Percentiles rank a stretch among this genome's conserved stretches.
Evolutionary conservation across 2,888 invertebrate species (phyloP).

Genomic region (Deilephila porcellus): DNA sequence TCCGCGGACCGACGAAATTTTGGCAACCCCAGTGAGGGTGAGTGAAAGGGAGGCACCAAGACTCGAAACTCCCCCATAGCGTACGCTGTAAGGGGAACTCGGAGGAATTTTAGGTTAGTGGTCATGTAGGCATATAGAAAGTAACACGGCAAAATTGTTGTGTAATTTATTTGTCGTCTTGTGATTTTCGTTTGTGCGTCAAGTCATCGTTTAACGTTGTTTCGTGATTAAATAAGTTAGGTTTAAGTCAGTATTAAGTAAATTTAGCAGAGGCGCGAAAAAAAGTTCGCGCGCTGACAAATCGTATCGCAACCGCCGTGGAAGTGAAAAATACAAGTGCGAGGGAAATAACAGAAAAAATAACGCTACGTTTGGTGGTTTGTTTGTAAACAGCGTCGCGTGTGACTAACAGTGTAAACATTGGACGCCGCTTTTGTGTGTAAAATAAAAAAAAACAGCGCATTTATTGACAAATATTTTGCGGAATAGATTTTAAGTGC

Average conservation of each 20-base stretch:
- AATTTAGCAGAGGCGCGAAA: constrained; percentile 36
- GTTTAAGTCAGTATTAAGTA: constrained; percentile 45
- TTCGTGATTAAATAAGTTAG: constrained; percentile 63
- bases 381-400: constrained; percentile 82
- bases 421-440: constrained; percentile 52
- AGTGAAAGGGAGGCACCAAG: constrained; percentile 82
- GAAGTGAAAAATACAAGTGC: constrained; percentile 21
- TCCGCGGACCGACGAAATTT: constrained; percentile 31
- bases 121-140: constrained; percentile 86
- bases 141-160: constrained; percentile 84
- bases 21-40: constrained; percentile 62
- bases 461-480: constrained; percentile 39
- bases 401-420: constrained; percentile 65
- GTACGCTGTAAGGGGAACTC: constrained; percentile 76
- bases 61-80: constrained; percentile 70
- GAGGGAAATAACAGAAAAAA: constrained; percentile 38
- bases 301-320: background rate
- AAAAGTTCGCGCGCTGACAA: constrained; percentile 25
- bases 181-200: constrained; percentile 84
- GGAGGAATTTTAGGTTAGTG: constrained; percentile 84
- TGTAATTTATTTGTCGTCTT: constrained; percentile 84
- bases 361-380: constrained; percentile 56
- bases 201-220: constrained; percentile 81
- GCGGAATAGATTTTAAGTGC: constrained; percentile 54
- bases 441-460: constrained; percentile 40